Conservation (phyloP, 2,797 vertebrate species). For the Acanthurus lineatus region DNA sequence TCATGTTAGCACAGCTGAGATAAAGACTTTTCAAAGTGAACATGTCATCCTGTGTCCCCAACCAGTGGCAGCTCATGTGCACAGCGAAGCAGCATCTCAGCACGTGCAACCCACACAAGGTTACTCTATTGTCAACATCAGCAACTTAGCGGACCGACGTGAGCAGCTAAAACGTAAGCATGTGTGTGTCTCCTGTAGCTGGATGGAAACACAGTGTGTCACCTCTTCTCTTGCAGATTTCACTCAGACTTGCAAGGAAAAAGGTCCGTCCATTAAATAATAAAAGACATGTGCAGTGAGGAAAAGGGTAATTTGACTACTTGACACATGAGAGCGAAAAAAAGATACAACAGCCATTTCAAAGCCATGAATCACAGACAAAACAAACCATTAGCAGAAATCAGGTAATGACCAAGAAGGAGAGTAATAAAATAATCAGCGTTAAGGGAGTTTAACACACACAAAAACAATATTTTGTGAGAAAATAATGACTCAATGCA, state of each 20-base stretch:
- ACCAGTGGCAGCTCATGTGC: not conserved
- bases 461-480: not conserved
- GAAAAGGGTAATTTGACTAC: constrained; percentile 40
- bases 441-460: constrained; percentile 8
- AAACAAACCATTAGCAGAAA: constrained; percentile 49
- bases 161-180: not conserved
- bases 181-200: not conserved
- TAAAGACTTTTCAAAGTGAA: not conserved
- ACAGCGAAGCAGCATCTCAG: not conserved
- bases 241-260: not conserved
- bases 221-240: constrained; percentile 6
- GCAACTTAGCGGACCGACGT: not conserved
- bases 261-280: constrained; percentile 17
- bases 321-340: constrained; percentile 38
- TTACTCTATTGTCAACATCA: constrained; percentile 29
- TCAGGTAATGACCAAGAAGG: constrained; percentile 19
- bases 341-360: constrained; percentile 15
- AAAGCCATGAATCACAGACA: constrained; percentile 51
- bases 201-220: constrained; percentile 2
- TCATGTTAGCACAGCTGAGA: not conserved
- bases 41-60: too few relatives aligned
- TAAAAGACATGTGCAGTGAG: constrained; percentile 22
- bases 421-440: constrained; percentile 17
- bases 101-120: constrained; percentile 22
- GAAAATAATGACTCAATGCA: not conserved